Conservation (phyloP, 2,797 vertebrate species). For the Myripristis jacobus region DNA sequence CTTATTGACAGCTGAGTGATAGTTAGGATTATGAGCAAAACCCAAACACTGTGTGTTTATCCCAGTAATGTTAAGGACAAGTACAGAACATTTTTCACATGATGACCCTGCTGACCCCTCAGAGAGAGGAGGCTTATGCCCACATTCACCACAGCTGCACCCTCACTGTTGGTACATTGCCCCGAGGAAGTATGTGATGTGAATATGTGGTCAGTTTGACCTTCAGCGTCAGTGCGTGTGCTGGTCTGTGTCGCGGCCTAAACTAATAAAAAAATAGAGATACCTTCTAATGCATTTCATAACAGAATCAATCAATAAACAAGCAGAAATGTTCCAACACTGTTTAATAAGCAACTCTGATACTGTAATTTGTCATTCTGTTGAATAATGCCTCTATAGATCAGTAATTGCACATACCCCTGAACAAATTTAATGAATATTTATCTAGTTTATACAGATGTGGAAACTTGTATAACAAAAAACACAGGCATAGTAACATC, state of each 20-base stretch:
- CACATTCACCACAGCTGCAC: conserved; percentile 31
- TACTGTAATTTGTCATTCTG: conserved; percentile 62
- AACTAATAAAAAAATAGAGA: neutral
- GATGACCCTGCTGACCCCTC: conserved; percentile 32
- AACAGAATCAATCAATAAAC: conserved; percentile 33
- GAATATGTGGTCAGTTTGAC: conserved; percentile 51
- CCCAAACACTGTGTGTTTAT: neutral
- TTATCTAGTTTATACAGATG: conserved; percentile 60
- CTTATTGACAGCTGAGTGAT: neutral
- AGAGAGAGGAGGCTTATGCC: conserved; percentile 9
- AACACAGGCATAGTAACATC: conserved; percentile 63
- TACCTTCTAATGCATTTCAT: neutral
- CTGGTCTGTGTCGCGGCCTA: neutral
- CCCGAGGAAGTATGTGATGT: conserved; percentile 35
- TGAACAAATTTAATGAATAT: conserved; percentile 69
- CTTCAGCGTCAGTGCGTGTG: conserved; percentile 27
- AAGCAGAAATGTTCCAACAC: conserved; percentile 50
- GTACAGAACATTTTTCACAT: conserved; percentile 18
- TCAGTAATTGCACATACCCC: conserved; percentile 80
- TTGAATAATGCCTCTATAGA: conserved; percentile 70
- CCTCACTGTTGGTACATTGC: conserved; percentile 49
- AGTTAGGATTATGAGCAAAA: neutral
- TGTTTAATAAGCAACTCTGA: conserved; percentile 74
- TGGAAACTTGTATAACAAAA: conserved; percentile 66
- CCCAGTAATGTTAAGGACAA: conserved; percentile 17